phyloP scores from a whole-genome alignment of 2,113 vertebrate genomes.

The Sorex fumeus region DNA sequence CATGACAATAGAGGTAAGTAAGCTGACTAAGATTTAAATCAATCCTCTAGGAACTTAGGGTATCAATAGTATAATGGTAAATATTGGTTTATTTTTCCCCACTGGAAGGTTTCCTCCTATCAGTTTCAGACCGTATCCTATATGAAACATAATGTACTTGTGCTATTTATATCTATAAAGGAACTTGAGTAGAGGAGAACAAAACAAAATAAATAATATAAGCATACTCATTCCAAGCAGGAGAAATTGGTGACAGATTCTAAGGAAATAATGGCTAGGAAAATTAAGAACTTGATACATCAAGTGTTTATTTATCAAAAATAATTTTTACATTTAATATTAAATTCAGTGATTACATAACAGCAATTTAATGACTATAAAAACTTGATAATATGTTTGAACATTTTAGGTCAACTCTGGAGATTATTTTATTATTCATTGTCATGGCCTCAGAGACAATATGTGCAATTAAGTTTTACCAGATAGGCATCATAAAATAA shows the following conservation, averaged over 20 bases:
- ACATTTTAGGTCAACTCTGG: background rate
- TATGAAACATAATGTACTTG: too few species aligned
- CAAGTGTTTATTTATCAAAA: background rate
- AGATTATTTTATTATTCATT: constrained; percentile 6
- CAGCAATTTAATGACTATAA: background rate
- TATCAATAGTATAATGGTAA: background rate
- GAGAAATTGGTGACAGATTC: background rate
- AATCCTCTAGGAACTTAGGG: background rate
- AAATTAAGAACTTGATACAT: background rate
- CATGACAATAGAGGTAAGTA: background rate
- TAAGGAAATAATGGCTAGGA: background rate
- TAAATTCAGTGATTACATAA: background rate
- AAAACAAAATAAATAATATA: background rate
- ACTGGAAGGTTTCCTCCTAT: too few species aligned
- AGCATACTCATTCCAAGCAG: background rate
- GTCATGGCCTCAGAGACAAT: background rate
- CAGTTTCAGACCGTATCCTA: too few species aligned
- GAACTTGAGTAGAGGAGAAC: background rate
- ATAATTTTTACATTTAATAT: background rate
- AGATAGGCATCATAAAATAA: background rate
- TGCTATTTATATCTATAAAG: too few species aligned
- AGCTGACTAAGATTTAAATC: background rate
- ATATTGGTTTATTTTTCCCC: background rate
- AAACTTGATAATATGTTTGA: background rate
- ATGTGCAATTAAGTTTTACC: background rate